Percentiles rank a stretch among this genome's conserved stretches.
Conservation (phyloP, 2,113 vertebrate genomes). For the Mormoops blainvillei region DNA sequence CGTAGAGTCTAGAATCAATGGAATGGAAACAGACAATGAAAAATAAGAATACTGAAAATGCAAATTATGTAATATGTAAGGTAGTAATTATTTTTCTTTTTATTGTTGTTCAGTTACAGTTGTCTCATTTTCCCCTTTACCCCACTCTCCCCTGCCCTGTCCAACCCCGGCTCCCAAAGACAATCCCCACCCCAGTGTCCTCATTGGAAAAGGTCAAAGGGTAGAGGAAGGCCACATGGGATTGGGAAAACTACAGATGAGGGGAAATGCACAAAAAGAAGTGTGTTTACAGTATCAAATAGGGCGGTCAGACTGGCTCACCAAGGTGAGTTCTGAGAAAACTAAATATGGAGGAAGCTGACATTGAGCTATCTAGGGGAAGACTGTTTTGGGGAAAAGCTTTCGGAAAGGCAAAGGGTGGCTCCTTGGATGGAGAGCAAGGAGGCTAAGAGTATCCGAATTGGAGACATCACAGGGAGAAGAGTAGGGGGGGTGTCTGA, state of each 20-base stretch:
- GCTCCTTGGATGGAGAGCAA: neutral
- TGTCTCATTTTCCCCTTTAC: too few relatives aligned
- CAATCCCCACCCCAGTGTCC: too few relatives aligned
- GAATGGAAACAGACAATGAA: neutral
- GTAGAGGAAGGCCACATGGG: neutral
- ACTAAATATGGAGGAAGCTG: neutral
- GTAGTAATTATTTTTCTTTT: neutral
- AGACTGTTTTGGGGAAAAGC: fast-evolving
- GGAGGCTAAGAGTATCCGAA: neutral
- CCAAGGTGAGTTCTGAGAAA: neutral
- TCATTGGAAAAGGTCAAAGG: neutral
- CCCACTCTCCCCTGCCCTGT: too few relatives aligned
- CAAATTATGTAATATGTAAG: neutral
- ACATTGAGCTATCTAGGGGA: too few relatives aligned
- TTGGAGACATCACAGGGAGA: fast-evolving
- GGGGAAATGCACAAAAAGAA: fast-evolving
- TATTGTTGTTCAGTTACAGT: too few relatives aligned
- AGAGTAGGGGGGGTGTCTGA: neutral
- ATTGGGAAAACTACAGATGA: neutral
- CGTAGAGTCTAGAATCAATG: neutral
- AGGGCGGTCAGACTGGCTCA: neutral
- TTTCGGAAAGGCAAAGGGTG: neutral
- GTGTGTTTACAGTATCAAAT: neutral
- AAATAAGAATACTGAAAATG: neutral
- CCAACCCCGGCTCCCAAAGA: too few relatives aligned